Conservation (phyloP, 2,888 invertebrate genomes). For the Noctua janthe region DNA sequence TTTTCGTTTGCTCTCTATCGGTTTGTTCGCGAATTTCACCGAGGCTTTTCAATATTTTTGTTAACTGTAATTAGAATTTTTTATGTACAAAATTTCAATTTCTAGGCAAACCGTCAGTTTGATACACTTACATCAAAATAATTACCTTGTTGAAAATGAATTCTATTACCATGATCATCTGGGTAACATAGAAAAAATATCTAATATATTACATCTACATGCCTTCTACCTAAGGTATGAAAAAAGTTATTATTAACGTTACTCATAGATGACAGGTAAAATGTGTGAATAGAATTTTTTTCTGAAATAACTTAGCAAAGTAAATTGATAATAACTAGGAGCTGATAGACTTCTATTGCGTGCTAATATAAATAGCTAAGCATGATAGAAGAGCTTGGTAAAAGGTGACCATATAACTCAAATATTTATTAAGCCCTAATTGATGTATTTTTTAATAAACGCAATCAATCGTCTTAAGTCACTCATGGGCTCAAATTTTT, state of each 20-base stretch:
- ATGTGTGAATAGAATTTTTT: constrained; percentile 38
- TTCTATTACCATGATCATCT: constrained; percentile 37
- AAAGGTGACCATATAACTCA: neutral
- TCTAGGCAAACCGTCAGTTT: constrained; percentile 9
- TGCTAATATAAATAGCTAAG: neutral
- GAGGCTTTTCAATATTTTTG: constrained; percentile 55
- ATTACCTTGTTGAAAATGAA: constrained; percentile 39
- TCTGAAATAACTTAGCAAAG: constrained; percentile 31
- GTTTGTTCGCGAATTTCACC: constrained; percentile 68
- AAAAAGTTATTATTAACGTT: constrained; percentile 38
- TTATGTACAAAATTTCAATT: constrained; percentile 38
- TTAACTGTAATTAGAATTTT: constrained; percentile 52
- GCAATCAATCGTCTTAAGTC: neutral
- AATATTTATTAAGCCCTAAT: neutral
- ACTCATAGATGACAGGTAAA: constrained; percentile 26
- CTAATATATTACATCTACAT: neutral
- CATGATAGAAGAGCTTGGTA: neutral
- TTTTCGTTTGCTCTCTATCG: constrained; percentile 62
- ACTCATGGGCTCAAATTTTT: neutral
- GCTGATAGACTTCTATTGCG: constrained; percentile 14
- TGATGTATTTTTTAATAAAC: neutral
- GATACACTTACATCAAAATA: constrained; percentile 29
- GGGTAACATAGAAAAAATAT: constrained; percentile 25
- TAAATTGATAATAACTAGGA: constrained; percentile 35
- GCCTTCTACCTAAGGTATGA: neutral